A percentile compares a stretch with the other conserved stretches of the same genome.
phyloP scores from a whole-genome alignment of 2,888 invertebrate species.

The Mantis religiosa region DNA sequence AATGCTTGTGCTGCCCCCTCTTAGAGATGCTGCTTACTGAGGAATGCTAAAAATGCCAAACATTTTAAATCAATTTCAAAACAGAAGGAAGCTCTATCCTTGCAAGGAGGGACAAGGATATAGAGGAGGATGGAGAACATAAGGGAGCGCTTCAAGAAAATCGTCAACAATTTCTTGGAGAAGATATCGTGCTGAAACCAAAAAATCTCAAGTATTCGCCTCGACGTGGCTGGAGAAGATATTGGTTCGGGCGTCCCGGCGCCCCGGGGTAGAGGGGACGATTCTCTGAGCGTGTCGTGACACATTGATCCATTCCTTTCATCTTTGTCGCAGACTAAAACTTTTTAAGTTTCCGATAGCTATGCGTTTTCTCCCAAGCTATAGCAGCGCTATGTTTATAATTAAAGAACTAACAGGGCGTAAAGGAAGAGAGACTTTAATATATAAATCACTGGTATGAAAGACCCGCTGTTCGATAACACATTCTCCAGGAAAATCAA shows the following conservation, averaged over 20 bases:
- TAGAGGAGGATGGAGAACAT: not conserved
- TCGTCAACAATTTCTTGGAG: not conserved
- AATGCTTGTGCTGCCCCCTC: not conserved
- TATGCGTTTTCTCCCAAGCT: not conserved
- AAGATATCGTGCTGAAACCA: not conserved
- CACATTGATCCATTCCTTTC: not conserved
- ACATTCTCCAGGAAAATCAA: no score
- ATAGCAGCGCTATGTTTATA: not conserved
- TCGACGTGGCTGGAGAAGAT: not conserved
- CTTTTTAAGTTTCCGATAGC: not conserved
- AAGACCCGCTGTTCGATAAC: no score
- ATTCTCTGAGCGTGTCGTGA: not conserved
- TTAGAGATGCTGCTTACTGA: not conserved
- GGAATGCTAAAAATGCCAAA: constrained; percentile 13
- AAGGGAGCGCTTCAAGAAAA: not conserved
- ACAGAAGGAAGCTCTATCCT: not conserved
- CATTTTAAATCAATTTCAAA: constrained; percentile 16
- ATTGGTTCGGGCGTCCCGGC: not conserved
- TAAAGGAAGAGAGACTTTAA: no score
- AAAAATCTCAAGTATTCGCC: constrained; percentile 9
- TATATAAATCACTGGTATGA: no score
- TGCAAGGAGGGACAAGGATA: not conserved
- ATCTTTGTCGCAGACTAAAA: not conserved
- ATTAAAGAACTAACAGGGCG: no score
- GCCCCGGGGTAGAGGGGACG: not conserved